phyloP scores from a whole-genome alignment of 2,888 invertebrate species.

The Heliconius ethilla region DNA sequence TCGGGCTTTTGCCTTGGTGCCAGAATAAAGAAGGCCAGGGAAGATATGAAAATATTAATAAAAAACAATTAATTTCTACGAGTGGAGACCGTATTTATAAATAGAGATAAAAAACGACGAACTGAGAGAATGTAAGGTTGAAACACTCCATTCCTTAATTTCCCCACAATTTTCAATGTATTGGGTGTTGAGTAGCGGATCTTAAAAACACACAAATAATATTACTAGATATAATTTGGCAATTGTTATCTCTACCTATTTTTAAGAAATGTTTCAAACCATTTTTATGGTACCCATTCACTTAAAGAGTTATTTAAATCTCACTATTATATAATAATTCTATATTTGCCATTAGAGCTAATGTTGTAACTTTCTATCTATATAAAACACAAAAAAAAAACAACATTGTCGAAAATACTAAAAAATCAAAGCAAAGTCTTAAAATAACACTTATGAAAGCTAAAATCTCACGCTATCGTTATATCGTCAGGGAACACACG shows the following conservation, averaged over 20 bases:
- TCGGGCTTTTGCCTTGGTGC: not conserved
- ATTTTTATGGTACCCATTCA: too few species aligned
- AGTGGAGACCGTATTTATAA: not conserved
- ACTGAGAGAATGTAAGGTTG: too few species aligned
- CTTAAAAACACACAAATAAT: too few species aligned
- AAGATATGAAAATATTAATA: not conserved
- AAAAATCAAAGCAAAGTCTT: not conserved
- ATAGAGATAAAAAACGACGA: too few species aligned
- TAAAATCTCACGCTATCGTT: constrained; percentile 28
- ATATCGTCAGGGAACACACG: constrained; percentile 44
- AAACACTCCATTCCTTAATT: too few species aligned
- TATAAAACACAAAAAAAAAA: not conserved
- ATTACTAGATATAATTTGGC: too few species aligned
- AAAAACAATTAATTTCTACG: not conserved
- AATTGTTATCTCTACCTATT: too few species aligned
- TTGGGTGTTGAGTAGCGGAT: too few species aligned
- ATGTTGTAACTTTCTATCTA: not conserved
- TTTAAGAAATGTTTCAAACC: too few species aligned
- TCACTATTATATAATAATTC: not conserved
- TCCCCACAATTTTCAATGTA: too few species aligned
- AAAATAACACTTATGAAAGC: not conserved
- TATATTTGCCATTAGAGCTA: not conserved
- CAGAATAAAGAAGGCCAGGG: not conserved
- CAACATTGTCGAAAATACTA: not conserved
- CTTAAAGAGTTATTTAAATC: not conserved